Conservation (phyloP, 2,888 invertebrate species). For the Trachelus tabidus region DNA sequence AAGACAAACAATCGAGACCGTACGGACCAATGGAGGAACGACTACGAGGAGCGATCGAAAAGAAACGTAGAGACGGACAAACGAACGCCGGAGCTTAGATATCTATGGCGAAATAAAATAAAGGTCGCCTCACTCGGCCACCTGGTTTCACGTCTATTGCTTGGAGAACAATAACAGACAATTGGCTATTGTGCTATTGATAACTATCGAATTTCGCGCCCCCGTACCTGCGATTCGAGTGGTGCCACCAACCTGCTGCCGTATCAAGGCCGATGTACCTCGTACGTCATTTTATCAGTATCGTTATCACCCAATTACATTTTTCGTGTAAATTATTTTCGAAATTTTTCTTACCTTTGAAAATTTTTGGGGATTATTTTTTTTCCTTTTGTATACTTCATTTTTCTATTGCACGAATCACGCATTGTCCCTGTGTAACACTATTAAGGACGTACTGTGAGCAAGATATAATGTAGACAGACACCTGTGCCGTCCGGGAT, state of each 20-base stretch:
- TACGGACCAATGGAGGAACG: slow-evolving; percentile 3
- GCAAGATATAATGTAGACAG: slow-evolving; percentile 43
- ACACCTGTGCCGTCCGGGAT: slow-evolving; percentile 50
- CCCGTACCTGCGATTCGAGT: background rate
- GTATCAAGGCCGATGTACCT: background rate
- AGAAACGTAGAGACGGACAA: slow-evolving; percentile 4
- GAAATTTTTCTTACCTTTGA: background rate
- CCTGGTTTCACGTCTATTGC: slow-evolving; percentile 28
- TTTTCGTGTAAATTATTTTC: background rate
- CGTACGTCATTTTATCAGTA: background rate
- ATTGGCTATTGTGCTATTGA: slow-evolving; percentile 26
- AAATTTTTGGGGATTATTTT: background rate
- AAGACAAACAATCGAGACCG: slow-evolving; percentile 55
- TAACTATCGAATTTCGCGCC: slow-evolving; percentile 38
- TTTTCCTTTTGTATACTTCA: background rate
- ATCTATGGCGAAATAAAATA: slow-evolving; percentile 36
- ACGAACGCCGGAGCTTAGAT: slow-evolving; percentile 27
- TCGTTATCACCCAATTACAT: background rate
- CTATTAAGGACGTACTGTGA: background rate
- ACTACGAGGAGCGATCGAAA: background rate
- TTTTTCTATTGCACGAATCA: background rate
- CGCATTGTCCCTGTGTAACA: background rate
- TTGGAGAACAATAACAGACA: slow-evolving; percentile 23
- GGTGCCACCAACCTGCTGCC: background rate
- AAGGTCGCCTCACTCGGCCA: slow-evolving; percentile 33